Conservation (phyloP, 2,113 vertebrate species). For the Desmodus rotundus region DNA sequence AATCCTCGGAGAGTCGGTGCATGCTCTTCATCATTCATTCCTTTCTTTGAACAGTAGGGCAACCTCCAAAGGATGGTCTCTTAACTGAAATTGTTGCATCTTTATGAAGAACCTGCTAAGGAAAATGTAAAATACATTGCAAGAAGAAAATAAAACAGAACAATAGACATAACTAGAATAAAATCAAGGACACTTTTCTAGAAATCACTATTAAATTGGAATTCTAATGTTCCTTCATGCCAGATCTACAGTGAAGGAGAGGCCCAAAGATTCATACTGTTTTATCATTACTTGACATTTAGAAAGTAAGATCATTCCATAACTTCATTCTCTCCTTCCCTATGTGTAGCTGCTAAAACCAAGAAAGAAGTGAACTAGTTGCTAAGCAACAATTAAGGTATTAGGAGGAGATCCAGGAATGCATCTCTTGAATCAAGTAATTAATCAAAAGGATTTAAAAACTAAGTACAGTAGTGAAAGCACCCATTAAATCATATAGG, state of each 20-base stretch:
- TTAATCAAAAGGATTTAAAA: constrained; percentile 21
- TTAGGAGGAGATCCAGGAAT: not conserved
- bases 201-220: not conserved
- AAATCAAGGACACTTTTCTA: not conserved
- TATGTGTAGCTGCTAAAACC: not conserved
- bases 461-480: not conserved
- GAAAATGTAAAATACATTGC: not conserved
- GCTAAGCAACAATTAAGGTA: constrained; percentile 12
- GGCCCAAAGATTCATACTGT: not conserved
- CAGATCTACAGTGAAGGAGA: not conserved
- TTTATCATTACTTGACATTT: not conserved
- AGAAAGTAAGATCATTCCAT: not conserved
- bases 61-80: not conserved
- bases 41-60: not conserved
- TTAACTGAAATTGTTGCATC: not conserved
- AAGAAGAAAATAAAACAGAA: not conserved
- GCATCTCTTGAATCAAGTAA: not conserved
- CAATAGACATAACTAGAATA: not conserved
- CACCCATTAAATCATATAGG: not conserved
- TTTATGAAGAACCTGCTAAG: not conserved
- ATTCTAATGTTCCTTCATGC: not conserved
- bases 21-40: not conserved
- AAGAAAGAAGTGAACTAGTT: not conserved
- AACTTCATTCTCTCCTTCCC: not conserved
- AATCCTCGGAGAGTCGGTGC: not conserved